Conservation (phyloP, 1,140 invertebrate genomes). For the Chironomus tepperi region DNA sequence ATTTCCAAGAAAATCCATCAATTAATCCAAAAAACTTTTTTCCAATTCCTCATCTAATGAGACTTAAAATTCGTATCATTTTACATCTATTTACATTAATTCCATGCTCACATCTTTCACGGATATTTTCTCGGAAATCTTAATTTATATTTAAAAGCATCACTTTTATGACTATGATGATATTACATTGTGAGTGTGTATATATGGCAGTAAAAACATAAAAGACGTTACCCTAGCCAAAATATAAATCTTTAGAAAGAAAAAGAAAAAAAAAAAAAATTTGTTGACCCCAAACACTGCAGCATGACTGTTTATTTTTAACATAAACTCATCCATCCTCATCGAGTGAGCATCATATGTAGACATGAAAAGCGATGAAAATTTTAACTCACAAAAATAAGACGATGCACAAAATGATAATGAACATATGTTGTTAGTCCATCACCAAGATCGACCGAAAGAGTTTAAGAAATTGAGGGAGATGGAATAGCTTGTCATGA, state of each 20-base stretch:
- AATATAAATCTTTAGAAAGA: neutral
- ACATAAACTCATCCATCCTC: neutral
- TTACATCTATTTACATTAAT: neutral
- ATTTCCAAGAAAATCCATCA: neutral
- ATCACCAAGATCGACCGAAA: neutral
- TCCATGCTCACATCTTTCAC: neutral
- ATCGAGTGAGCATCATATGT: neutral
- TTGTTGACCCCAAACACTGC: constrained; percentile 18
- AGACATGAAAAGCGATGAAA: constrained; percentile 19
- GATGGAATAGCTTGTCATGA: neutral
- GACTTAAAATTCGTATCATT: constrained; percentile 8
- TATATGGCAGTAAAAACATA: neutral
- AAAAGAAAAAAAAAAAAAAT: neutral
- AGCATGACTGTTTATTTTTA: constrained; percentile 16
- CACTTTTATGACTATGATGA: neutral
- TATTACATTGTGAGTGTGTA: too few species aligned
- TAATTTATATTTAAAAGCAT: constrained; percentile 3
- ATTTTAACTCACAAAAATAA: neutral
- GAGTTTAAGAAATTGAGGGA: neutral
- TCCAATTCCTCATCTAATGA: neutral
- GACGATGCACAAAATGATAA: constrained; percentile 16
- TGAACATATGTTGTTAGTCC: constrained; percentile 19
- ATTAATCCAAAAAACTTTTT: neutral
- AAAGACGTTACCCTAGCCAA: constrained; percentile 19
- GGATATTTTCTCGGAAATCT: constrained; percentile 5